These are phyloP conservation scores for Ceriagrion tenellum DNA, from an alignment of 2,888 invertebrate species.

Conservation along the genomic window DNA sequence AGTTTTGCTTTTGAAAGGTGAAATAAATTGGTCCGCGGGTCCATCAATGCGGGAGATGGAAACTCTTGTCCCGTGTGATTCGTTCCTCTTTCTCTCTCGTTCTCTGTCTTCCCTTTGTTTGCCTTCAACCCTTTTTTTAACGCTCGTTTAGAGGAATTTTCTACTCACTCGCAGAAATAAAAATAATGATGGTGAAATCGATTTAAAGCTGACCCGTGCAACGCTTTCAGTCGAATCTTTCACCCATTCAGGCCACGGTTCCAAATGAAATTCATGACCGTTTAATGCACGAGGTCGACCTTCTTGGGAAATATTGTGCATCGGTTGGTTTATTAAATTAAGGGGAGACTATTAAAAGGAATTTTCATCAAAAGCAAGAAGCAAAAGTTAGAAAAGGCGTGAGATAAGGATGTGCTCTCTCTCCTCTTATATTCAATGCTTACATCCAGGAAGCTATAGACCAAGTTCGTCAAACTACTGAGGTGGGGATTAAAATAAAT, in stretches of 20 bases:
- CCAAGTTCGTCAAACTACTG: no score
- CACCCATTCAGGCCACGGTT: not conserved
- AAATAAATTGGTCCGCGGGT: not conserved
- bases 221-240: not conserved
- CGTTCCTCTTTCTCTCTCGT: not conserved
- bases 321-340: no score
- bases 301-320: no score
- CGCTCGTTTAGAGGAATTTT: not conserved
- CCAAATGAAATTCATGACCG: no score
- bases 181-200: not conserved
- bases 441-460: no score
- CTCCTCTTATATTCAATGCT: no score
- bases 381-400: no score
- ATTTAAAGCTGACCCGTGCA: not conserved
- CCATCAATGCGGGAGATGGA: constrained; percentile 22
- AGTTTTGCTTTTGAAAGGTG: constrained; percentile 33
- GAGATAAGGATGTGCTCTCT: no score
- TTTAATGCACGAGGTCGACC: no score
- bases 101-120: not conserved
- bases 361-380: no score
- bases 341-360: no score
- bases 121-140: not conserved
- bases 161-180: not conserved
- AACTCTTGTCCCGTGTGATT: constrained; percentile 25
- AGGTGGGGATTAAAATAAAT: no score